phyloP scores from a whole-genome alignment of 2,797 vertebrate genomes.

The Enteromius anoplus region DNA sequence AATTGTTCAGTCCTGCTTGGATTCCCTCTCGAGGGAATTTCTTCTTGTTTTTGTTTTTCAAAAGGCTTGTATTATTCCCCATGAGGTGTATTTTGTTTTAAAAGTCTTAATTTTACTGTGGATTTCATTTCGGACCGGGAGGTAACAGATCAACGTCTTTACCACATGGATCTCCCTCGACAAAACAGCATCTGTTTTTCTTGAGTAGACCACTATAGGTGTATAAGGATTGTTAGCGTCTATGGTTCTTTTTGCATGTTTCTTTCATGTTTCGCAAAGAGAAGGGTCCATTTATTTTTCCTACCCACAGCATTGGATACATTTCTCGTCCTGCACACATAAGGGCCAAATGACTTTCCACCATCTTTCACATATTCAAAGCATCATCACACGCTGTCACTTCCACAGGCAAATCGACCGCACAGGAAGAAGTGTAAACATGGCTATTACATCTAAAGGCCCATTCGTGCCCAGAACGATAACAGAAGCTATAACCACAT shows the following conservation, averaged over 20 bases:
- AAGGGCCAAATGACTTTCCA: constrained; percentile 16
- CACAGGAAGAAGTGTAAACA: neutral
- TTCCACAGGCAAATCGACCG: neutral
- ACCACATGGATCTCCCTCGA: constrained; percentile 41
- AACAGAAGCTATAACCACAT: neutral
- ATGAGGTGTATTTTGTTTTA: neutral
- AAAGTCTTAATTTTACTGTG: neutral
- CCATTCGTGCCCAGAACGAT: neutral
- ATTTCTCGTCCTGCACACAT: neutral
- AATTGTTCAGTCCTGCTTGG: neutral
- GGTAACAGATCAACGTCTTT: constrained; percentile 29
- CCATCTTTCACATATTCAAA: constrained; percentile 29
- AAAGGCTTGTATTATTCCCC: constrained; percentile 18
- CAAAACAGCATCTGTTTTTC: constrained; percentile 50
- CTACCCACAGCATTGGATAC: neutral
- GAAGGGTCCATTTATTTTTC: constrained; percentile 9
- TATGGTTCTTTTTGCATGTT: neutral
- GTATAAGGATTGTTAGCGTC: neutral
- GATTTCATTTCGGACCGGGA: neutral
- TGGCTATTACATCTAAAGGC: neutral
- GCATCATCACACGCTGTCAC: neutral
- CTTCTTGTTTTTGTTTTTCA: constrained; percentile 9
- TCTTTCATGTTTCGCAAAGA: neutral
- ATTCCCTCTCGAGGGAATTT: constrained; percentile 12
- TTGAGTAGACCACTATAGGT: neutral